phyloP scores from a whole-genome alignment of 2,888 invertebrate genomes.

The Dicyrtomina minuta region DNA sequence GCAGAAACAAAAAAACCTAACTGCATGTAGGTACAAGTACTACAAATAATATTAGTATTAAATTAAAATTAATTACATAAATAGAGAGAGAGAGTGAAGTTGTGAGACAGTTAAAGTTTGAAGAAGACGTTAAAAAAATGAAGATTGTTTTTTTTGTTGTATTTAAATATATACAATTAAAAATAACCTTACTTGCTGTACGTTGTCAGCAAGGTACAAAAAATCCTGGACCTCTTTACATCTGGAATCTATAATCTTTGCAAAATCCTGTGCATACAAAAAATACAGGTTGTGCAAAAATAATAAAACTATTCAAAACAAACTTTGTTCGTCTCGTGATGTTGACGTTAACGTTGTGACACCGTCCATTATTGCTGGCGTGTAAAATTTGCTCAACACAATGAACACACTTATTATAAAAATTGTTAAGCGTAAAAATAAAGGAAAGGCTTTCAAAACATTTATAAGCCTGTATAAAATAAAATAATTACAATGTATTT shows the following conservation, averaged over 20 bases:
- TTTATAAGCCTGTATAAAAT: not conserved
- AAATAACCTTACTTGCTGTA: conserved; percentile 75
- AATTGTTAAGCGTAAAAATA: not conserved
- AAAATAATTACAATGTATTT: too few relatives aligned
- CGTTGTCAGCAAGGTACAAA: conserved; percentile 72
- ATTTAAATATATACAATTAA: not conserved
- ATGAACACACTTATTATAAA: not conserved
- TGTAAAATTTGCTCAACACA: not conserved
- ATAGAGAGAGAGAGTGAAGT: too few relatives aligned
- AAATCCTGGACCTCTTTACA: conserved; percentile 72
- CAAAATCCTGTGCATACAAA: conserved; percentile 65
- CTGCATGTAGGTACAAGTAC: too few relatives aligned
- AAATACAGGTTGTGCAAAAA: conserved; percentile 34
- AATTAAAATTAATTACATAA: too few relatives aligned
- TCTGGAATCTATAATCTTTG: conserved; percentile 71
- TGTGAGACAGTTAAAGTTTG: too few relatives aligned
- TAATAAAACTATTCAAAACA: conserved; percentile 15
- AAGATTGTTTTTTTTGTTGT: conserved; percentile 12
- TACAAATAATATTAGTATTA: too few relatives aligned
- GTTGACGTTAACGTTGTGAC: not conserved
- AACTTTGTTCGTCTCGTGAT: not conserved
- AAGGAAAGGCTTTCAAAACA: not conserved
- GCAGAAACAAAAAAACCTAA: too few relatives aligned
- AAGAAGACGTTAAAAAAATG: not conserved
- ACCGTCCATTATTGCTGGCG: not conserved